These are phyloP conservation scores for Peromyscus aztecus DNA, from an alignment of 2,797 vertebrate species.

Conservation along the genomic window DNA sequence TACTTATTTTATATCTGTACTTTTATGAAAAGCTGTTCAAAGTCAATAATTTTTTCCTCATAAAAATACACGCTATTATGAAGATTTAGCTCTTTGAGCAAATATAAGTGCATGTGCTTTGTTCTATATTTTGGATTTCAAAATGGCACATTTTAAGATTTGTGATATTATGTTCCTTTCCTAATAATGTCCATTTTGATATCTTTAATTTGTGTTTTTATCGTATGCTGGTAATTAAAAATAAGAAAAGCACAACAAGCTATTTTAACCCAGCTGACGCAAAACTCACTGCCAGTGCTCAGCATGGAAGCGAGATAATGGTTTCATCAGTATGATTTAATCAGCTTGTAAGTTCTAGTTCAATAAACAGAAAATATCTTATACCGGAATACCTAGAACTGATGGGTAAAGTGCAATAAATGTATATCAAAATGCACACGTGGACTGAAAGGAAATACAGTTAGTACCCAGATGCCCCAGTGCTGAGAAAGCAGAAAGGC, in stretches of 20 bases:
- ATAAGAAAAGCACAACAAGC: neutral
- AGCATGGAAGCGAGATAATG: neutral
- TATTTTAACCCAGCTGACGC: neutral
- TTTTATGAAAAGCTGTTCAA: slow-evolving; percentile 9
- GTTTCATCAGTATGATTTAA: neutral
- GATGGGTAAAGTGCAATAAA: neutral
- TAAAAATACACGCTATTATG: neutral
- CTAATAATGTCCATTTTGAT: neutral
- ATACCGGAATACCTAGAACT: neutral
- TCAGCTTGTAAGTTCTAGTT: neutral
- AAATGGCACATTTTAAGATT: neutral
- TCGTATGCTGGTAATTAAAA: neutral
- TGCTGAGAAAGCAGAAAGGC: neutral
- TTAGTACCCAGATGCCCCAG: neutral
- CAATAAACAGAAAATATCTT: neutral
- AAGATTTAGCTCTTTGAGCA: neutral
- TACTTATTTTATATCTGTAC: neutral
- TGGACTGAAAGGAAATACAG: neutral
- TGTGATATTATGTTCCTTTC: neutral
- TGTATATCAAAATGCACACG: neutral
- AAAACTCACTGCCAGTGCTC: neutral
- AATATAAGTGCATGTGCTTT: neutral
- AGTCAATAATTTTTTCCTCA: neutral
- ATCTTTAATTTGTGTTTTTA: slow-evolving; percentile 25
- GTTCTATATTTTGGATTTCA: slow-evolving; percentile 2